phyloP scores from a whole-genome alignment of 1,140 invertebrate species.

The Drosophila cardini region DNA sequence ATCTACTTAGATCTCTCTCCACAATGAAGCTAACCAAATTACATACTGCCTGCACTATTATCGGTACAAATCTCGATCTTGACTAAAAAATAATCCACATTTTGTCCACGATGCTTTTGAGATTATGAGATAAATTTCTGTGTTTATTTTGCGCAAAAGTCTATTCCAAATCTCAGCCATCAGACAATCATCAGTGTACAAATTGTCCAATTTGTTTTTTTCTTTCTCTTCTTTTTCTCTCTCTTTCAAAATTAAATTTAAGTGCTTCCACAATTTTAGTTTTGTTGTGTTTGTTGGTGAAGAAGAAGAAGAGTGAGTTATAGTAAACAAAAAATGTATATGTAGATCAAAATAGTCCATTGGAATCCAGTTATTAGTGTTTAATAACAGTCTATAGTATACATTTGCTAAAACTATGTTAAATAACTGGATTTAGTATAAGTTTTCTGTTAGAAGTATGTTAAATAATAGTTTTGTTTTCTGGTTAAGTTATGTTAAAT shows the following conservation, averaged over 20 bases:
- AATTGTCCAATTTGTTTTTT: background rate
- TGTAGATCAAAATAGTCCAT: no score
- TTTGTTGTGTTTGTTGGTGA: background rate
- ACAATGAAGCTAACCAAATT: constrained; percentile 89
- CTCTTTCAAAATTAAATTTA: background rate
- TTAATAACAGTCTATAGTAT: no score
- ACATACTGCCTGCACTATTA: constrained; percentile 68
- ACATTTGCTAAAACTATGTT: no score
- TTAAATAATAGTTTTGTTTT: no score
- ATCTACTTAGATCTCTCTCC: constrained; percentile 87
- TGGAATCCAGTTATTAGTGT: no score
- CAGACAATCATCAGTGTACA: background rate
- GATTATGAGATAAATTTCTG: background rate
- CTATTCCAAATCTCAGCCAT: background rate
- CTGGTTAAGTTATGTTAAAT: no score
- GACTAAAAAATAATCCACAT: constrained; percentile 34
- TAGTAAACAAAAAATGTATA: no score
- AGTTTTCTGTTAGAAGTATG: no score
- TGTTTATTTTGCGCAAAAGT: background rate
- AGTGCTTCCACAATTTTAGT: background rate
- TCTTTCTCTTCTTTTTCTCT: no score
- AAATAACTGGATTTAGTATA: no score
- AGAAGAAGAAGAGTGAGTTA: background rate
- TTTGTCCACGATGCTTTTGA: background rate
- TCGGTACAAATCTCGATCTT: constrained; percentile 54